Percentiles rank a stretch among this genome's conserved stretches.
phyloP scores from a whole-genome alignment of 2,888 invertebrate genomes.

The Kuschelorhynchus macadamiae region DNA sequence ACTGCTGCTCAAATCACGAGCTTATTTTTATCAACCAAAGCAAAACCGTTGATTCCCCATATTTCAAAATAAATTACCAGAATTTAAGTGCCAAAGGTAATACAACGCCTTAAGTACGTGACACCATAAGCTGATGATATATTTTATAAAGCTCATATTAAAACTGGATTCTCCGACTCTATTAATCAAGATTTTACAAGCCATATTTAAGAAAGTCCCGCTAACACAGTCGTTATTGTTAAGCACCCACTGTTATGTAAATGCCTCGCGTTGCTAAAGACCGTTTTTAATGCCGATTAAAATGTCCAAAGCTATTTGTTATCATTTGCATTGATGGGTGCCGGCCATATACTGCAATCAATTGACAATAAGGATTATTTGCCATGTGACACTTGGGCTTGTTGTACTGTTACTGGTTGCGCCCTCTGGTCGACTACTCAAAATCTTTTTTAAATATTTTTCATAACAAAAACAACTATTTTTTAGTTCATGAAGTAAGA shows the following conservation, averaged over 20 bases:
- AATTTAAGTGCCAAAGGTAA: constrained; percentile 30
- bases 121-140: constrained; percentile 40
- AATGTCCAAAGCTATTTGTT: constrained; percentile 35
- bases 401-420: neutral
- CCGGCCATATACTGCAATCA: constrained; percentile 32
- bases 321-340: constrained; percentile 37
- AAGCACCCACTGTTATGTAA: constrained; percentile 44
- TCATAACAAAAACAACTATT: no score
- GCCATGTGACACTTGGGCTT: neutral
- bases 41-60: constrained; percentile 20
- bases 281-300: constrained; percentile 36
- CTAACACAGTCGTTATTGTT: constrained; percentile 43
- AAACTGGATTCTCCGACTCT: constrained; percentile 38
- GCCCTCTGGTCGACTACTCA: no score
- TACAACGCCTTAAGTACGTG: constrained; percentile 38
- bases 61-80: constrained; percentile 27
- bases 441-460: no score
- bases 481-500: no score
- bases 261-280: constrained; percentile 28
- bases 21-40: constrained; percentile 8
- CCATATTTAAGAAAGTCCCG: constrained; percentile 40
- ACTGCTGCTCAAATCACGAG: no score
- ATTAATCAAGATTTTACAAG: constrained; percentile 44
- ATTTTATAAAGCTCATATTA: constrained; percentile 41
- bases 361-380: constrained; percentile 17